Evolutionary conservation across 2,113 vertebrate genomes (phyloP).

Genomic region (Osmerus eperlanus): DNA sequence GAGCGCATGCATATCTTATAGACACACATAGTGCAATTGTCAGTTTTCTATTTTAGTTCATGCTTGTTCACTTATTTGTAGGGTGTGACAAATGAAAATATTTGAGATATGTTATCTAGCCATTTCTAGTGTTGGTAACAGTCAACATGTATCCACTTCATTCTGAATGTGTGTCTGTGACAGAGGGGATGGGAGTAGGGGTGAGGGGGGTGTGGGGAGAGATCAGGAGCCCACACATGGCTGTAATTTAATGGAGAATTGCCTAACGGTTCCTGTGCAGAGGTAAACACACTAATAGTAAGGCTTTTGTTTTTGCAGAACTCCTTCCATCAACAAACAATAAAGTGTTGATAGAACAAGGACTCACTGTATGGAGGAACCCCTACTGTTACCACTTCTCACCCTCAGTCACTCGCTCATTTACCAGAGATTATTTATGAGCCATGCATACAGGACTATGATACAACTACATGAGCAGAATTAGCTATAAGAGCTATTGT

Average conservation of each 20-base stretch:
- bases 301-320: conserved; percentile 74
- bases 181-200: conserved; percentile 2
- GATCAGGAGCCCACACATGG: conserved; percentile 71
- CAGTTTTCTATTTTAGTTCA: too few relatives aligned
- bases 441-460: not conserved
- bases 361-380: conserved; percentile 58
- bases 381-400: conserved; percentile 59
- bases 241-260: conserved; percentile 79
- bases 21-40: too few relatives aligned
- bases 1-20: not conserved
- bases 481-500: not conserved
- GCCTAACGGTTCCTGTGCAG: conserved; percentile 73
- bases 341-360: conserved; percentile 60
- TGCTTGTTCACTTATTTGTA: not conserved
- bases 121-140: conserved; percentile 15
- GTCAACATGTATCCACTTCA: conserved; percentile 31
- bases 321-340: conserved; percentile 69
- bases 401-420: conserved; percentile 39
- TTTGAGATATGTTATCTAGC: not conserved
- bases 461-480: not conserved
- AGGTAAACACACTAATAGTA: conserved; percentile 75
- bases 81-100: not conserved
- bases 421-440: conserved; percentile 12
- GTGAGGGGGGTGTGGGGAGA: conserved; percentile 25
- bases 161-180: conserved; percentile 28